Percentiles rank a stretch among this genome's conserved stretches.
phyloP scores from a whole-genome alignment of 2,888 invertebrate genomes.

The Junonia oenone region DNA sequence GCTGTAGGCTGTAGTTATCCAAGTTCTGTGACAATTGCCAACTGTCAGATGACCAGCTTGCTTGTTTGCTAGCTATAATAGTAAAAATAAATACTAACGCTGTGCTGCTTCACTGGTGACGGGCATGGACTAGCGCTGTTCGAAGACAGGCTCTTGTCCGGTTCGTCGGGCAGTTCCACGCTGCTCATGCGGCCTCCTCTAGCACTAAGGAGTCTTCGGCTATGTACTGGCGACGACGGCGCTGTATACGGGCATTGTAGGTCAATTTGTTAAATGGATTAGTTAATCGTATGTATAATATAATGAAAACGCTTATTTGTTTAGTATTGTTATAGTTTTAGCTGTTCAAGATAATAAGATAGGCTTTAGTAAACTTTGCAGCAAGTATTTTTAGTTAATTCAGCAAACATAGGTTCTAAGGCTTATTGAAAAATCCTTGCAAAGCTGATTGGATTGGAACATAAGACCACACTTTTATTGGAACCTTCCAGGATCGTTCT shows the following conservation, averaged over 20 bases:
- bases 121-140: slow-evolving; percentile 96
- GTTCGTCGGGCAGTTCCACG: slow-evolving; percentile 93
- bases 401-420: neutral
- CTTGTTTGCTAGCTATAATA: too few species aligned
- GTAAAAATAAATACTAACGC: slow-evolving; percentile 49
- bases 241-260: slow-evolving; percentile 71
- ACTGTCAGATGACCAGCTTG: too few species aligned
- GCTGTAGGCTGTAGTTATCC: too few species aligned
- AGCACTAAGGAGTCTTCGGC: slow-evolving; percentile 88
- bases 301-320: neutral
- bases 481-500: slow-evolving; percentile 8
- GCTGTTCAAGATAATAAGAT: too few species aligned
- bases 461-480: slow-evolving; percentile 14
- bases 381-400: neutral
- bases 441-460: slow-evolving; percentile 12
- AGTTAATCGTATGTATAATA: neutral
- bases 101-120: slow-evolving; percentile 85
- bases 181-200: slow-evolving; percentile 94
- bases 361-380: too few species aligned
- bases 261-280: neutral
- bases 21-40: too few species aligned
- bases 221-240: slow-evolving; percentile 95
- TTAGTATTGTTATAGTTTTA: too few species aligned
- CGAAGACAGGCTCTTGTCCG: slow-evolving; percentile 93
- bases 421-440: slow-evolving; percentile 1